Base-by-base conservation (phyloP, 2,888 invertebrate species). In the Tubulanus polymorphus region DNA sequence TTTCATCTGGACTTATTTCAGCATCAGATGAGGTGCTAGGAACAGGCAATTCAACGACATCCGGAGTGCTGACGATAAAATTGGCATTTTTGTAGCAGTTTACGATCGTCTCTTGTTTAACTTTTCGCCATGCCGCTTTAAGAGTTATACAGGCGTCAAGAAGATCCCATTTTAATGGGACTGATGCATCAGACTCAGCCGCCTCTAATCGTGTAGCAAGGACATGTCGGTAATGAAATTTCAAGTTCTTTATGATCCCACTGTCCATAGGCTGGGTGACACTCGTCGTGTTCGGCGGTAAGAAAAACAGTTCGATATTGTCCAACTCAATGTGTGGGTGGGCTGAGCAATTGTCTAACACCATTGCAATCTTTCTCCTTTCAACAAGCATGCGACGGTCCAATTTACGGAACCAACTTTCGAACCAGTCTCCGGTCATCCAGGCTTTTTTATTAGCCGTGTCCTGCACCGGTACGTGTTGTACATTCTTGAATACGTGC, bases 221-320 rank as follows among this genome's bases (percentile, higher is more conserved):
- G n/a, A n/a, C n/a, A n/a, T n/a, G n/a, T n/a, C n/a, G n/a, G n/a
- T n/a, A n/a, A n/a, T n/a, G 32, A 20, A 12, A 23, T 28, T 66
- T 62, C 3, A 66, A 51, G 45, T 57, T 57, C 15, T 62, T 51
- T 6, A 65, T 65, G n/a, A 70, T 57, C 1, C 65, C 65, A 46
- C 63, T 61, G 53, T 66, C 63, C 64, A 66, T 65, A 2, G 68
- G 68, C 45, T 68, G 68, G 0, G 56, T 57, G 12, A 59, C 52
- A 30, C 48, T 51, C 26, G 65, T 66, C 8, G 63, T 61, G 54
- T 67, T 68, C 6, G 66, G 63, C n/a, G 65, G 65, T 12, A 66
- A 60, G 46, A 66, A 68, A 8, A 63, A 48, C 15, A 67, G 49
- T 26, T 48, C 49, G 2, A 63, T 50, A 8, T 51, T 49, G 48